Conservation (phyloP, 2,888 invertebrate species). For the Sericinus montela region DNA sequence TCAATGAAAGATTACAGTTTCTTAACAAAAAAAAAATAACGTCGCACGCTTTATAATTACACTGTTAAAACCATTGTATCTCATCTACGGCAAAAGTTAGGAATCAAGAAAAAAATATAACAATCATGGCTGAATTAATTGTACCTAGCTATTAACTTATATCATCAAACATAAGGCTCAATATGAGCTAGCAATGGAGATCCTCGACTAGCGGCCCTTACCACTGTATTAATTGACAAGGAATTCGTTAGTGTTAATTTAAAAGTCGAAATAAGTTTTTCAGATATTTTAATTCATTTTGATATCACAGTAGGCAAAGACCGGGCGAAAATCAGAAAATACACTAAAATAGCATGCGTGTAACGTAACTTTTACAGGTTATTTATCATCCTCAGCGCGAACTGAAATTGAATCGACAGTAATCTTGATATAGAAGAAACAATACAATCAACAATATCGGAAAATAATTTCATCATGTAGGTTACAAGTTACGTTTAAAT, state of each 20-base stretch:
- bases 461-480: conserved; percentile 50
- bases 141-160: conserved; percentile 63
- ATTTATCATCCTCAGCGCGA: conserved; percentile 6
- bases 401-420: conserved; percentile 14
- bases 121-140: conserved; percentile 62
- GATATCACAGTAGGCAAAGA: conserved; percentile 74
- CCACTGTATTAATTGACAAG: conserved; percentile 55
- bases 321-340: conserved; percentile 77
- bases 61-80: conserved; percentile 49
- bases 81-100: conserved; percentile 48
- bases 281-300: conserved; percentile 43
- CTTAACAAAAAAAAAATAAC: conserved; percentile 48
- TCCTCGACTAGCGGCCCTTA: conserved; percentile 66
- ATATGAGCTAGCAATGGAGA: conserved; percentile 69
- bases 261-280: conserved; percentile 42
- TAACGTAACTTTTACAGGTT: conserved; percentile 60
- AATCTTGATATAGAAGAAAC: conserved; percentile 18
- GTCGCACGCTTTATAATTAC: conserved; percentile 53
- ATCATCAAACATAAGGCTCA: conserved; percentile 70
- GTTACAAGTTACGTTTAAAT: conserved; percentile 58
- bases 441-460: conserved; percentile 48
- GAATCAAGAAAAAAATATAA: conserved; percentile 48
- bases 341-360: conserved; percentile 70
- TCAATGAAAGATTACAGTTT: conserved; percentile 66
- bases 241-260: conserved; percentile 43